Evolutionary conservation across 2,113 vertebrate genomes (phyloP).

Genomic region (Aix galericulata): DNA sequence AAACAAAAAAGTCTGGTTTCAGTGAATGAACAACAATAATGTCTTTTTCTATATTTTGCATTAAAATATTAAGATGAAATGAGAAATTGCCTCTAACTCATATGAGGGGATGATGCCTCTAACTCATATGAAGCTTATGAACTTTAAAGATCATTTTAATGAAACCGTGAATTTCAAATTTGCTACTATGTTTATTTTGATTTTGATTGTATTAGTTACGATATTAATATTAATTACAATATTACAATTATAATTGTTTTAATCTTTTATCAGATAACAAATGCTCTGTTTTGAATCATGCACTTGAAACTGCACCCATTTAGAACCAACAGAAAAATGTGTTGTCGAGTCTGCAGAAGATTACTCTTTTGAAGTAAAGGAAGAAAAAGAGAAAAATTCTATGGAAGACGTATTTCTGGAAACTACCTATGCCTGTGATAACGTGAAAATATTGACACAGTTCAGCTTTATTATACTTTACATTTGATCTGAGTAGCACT

Average conservation of each 20-base stretch:
- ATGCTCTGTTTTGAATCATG: not conserved
- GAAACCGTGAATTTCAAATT: not conserved
- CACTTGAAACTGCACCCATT: not conserved
- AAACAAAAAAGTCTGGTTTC: not conserved
- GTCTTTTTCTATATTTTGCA: accelerated
- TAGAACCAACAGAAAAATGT: not conserved
- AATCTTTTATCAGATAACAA: not conserved
- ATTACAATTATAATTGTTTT: not conserved
- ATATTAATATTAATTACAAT: no score
- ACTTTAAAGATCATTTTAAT: not conserved
- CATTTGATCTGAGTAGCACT: constrained; percentile 41
- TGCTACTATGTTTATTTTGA: not conserved
- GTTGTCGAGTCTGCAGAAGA: not conserved
- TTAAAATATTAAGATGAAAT: not conserved
- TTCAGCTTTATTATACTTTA: not conserved
- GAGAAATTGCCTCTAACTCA: not conserved
- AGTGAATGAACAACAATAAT: not conserved
- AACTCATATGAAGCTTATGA: not conserved
- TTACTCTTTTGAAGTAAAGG: not conserved
- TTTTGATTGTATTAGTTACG: not conserved
- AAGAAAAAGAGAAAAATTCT: not conserved
- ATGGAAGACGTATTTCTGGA: not conserved
- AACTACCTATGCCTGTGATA: not conserved
- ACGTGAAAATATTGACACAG: not conserved
- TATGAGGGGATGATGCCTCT: not conserved